Base-by-base conservation (phyloP, 2,797 vertebrate genomes). In the Dendrocincla fuliginosa region DNA sequence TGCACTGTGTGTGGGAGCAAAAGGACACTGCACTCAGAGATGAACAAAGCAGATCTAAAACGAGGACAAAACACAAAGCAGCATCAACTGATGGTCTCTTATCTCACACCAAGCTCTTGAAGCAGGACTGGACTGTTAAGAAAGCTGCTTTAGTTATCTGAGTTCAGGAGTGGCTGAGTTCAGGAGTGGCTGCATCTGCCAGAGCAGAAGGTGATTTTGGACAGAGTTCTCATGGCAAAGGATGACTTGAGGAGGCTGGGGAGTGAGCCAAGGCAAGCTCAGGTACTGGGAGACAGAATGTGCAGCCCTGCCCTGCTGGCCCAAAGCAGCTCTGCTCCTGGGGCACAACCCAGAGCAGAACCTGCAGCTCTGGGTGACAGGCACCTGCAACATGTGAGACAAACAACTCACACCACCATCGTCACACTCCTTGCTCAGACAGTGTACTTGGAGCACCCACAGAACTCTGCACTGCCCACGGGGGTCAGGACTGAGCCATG, bases 351-450 rank as follows among this genome's bases (percentile, higher is more conserved):
- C 33, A 28, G 32, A 37, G 30, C n/a, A 41, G 80, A 64, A 78
- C 3, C 68, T 77, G 50, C 52, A 71, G 2, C 56, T 53, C 64
- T 53, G 73, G 57, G 61, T 0, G 2, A 55, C 3, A 30, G 70
- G 42, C 63, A 74, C 33, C 56, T 1, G 17, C 55, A 15, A 37
- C 46, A 16, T 0, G 5, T 7, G 3, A 69, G 10, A 16, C 1
- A 4, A 44, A 6, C 0, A 67, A 57, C 46, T 64, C 69, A 16
- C 35, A 8, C 10, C 12, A 20, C 7, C 32, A 47, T 0, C 41
- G 16, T 6, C 9, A 41, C 19, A 9, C 17, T n/a, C 37, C 57
- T 30, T 19, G 11, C 41, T 44, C 5, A 16, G 41, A 35, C 3
- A 52, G 22, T 2, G 13, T 4, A 1, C 17, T 9, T 18, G 9